phyloP scores from a whole-genome alignment of 1,140 invertebrate genomes.

The Danaus plexippus region DNA sequence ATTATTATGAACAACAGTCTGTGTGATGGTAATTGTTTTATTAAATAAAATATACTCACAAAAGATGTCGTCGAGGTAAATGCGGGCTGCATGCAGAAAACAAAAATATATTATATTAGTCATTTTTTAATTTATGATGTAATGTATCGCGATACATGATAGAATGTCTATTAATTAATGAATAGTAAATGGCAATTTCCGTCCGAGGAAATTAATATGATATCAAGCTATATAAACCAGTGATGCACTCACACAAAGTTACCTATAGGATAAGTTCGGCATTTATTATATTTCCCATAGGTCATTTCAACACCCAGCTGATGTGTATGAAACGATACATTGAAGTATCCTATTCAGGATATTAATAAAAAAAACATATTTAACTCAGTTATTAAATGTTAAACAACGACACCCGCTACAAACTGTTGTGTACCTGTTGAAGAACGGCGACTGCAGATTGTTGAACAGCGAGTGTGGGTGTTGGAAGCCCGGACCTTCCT shows the following conservation, averaged over 20 bases:
- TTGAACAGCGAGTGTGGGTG: slow-evolving; percentile 65
- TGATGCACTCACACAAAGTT: too few relatives aligned
- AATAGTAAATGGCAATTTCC: slow-evolving; percentile 7
- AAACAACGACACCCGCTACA: not conserved
- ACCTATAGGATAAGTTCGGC: too few relatives aligned
- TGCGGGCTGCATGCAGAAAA: slow-evolving; percentile 70
- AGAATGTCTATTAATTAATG: slow-evolving; percentile 14
- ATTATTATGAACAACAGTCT: slow-evolving; percentile 6
- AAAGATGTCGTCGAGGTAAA: slow-evolving; percentile 66
- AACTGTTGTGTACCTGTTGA: slow-evolving; percentile 54
- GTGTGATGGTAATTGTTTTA: slow-evolving; percentile 12
- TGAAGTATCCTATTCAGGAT: too few relatives aligned
- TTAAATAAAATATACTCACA: slow-evolving; percentile 55
- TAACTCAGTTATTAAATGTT: not conserved
- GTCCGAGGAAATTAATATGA: too few relatives aligned
- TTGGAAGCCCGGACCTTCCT: slow-evolving; percentile 78
- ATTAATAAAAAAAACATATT: too few relatives aligned
- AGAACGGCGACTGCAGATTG: slow-evolving; percentile 69
- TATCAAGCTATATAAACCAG: too few relatives aligned
- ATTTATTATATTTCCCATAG: too few relatives aligned
- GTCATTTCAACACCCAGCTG: too few relatives aligned
- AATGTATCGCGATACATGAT: slow-evolving; percentile 14
- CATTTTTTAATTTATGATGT: not conserved
- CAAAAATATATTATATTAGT: slow-evolving; percentile 48
- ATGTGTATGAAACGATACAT: too few relatives aligned